phyloP scores from a whole-genome alignment of 2,797 vertebrate species.

The Acanthornis magna region DNA sequence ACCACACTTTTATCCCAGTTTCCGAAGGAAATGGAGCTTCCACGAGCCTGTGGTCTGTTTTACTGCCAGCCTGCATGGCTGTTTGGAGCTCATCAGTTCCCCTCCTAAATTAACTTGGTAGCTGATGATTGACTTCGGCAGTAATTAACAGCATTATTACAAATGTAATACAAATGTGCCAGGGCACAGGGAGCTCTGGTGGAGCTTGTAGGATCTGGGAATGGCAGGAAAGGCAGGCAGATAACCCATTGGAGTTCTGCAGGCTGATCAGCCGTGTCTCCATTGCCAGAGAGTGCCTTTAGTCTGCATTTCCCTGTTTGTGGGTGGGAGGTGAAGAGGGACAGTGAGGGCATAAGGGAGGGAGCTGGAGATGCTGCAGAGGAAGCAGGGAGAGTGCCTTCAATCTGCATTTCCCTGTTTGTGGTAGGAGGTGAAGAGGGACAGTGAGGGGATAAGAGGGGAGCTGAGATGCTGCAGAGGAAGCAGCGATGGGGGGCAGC shows the following conservation, averaged over 20 bases:
- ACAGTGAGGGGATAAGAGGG: neutral
- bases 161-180: neutral
- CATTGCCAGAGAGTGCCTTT: neutral
- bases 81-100: neutral
- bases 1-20: neutral
- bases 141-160: neutral
- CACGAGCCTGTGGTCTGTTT: neutral
- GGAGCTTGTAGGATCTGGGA: neutral
- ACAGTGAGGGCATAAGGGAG: neutral
- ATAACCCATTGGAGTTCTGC: neutral
- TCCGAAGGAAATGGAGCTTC: neutral
- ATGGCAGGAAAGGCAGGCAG: neutral
- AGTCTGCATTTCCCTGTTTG: neutral
- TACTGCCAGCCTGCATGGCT: neutral
- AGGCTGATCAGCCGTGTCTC: accelerated
- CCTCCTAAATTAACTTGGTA: conserved; percentile 8
- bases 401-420: neutral
- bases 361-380: neutral
- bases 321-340: neutral
- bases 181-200: neutral
- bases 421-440: neutral
- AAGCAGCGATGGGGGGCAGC: neutral
- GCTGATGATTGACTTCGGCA: neutral
- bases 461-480: neutral
- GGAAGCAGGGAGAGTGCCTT: neutral